phyloP scores from a whole-genome alignment of 2,888 invertebrate species.

The Elegia similella region DNA sequence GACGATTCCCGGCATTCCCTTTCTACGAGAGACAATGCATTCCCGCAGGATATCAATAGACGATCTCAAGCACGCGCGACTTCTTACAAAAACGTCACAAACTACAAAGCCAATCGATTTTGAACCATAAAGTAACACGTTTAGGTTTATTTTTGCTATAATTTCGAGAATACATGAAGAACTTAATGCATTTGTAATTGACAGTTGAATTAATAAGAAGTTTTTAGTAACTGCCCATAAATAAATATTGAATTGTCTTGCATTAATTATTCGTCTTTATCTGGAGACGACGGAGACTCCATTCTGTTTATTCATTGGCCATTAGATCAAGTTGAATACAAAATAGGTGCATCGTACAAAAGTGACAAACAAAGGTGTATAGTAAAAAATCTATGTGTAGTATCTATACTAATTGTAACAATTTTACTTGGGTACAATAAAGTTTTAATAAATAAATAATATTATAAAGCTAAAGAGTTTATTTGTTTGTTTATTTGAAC shows the following conservation, averaged over 20 bases:
- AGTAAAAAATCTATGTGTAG: no score
- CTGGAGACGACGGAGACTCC: no score
- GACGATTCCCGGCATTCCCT: slow-evolving; percentile 9
- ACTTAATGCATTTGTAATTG: slow-evolving; percentile 5
- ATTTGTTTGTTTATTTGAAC: no score
- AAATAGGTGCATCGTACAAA: no score
- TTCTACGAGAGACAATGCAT: slow-evolving; percentile 6
- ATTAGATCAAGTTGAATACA: no score
- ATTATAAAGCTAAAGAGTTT: no score
- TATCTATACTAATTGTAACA: no score
- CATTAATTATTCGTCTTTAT: no score
- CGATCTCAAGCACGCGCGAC: slow-evolving; percentile 2
- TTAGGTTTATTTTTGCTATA: background rate
- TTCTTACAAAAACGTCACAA: background rate
- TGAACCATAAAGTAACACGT: background rate
- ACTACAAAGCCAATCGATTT: background rate
- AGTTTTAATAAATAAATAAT: no score
- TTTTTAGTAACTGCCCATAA: background rate
- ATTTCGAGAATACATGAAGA: background rate
- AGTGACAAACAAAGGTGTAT: no score
- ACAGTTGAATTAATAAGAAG: background rate
- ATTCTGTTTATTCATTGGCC: no score
- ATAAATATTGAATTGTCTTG: background rate
- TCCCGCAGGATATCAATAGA: slow-evolving; percentile 5
- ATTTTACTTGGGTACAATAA: no score